phyloP scores from a whole-genome alignment of 2,888 invertebrate genomes.

The Lycocerus yunnanus region DNA sequence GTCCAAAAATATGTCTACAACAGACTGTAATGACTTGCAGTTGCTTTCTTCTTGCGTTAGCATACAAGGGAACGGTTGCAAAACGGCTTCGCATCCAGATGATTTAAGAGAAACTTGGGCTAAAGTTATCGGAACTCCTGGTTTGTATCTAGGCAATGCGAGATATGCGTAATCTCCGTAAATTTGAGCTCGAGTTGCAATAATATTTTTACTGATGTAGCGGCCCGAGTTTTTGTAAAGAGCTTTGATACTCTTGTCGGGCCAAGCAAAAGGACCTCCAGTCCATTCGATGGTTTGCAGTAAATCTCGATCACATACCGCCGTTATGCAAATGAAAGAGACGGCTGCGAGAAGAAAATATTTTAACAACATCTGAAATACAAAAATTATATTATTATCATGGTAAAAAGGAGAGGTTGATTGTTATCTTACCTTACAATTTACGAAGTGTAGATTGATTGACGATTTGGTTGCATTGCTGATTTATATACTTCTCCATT shows the following conservation, averaged over 20 bases:
- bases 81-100: constrained; percentile 56
- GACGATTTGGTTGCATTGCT: neutral
- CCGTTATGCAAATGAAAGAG: constrained; percentile 24
- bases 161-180: constrained; percentile 60
- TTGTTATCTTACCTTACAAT: neutral
- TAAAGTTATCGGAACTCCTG: constrained; percentile 70
- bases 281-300: constrained; percentile 46
- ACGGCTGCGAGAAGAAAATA: constrained; percentile 27
- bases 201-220: constrained; percentile 62
- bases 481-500: neutral
- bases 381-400: neutral
- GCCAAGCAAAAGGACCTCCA: constrained; percentile 55
- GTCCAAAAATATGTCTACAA: constrained; percentile 68
- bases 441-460: neutral
- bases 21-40: constrained; percentile 69
- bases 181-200: constrained; percentile 64
- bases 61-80: constrained; percentile 68
- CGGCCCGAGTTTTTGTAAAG: constrained; percentile 63
- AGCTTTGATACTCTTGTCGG: constrained; percentile 59
- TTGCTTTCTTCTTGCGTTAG: constrained; percentile 67
- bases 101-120: constrained; percentile 60
- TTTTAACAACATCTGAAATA: constrained; percentile 20
- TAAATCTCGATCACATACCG: constrained; percentile 38
- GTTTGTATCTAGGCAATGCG: constrained; percentile 65
- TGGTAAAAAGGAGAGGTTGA: neutral